Base-by-base conservation (phyloP, 2,888 invertebrate species). In the Chesias legatella region DNA sequence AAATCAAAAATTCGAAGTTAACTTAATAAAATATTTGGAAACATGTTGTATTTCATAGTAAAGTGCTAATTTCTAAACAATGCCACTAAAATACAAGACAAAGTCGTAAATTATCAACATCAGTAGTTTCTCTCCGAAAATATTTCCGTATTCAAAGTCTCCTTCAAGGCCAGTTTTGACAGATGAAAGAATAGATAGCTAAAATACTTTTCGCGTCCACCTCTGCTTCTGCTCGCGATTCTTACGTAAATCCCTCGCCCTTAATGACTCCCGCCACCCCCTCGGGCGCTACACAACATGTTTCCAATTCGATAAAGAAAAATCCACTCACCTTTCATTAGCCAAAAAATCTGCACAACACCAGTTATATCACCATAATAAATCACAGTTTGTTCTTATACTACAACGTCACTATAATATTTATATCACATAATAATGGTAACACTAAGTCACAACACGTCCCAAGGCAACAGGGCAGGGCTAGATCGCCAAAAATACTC, bases 371-470 rank as follows among this genome's bases (percentile, higher is more conserved):
- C 88, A 88, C 88, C 82, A 80, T 77, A 73, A 68, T 77, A 81
- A 82, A 88, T 88, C 88, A 88, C 88, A 88, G 88, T 85, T 85
- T 76, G 84, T 83, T 85, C 77, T 67, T 85, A 84, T 73, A 67
- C 48, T 78, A 71, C 54, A 82, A 75, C 75, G 86, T 85, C 88
- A 85, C 83, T 83, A 82, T 79, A 17, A 17, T 17, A 76, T 43
- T 45, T 51, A 82, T 84, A 88, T 88, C 88, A 88, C 86, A 88
- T 84, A 76, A 78, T 79, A 70, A 70, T 17, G 83, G 83, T 85
- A 85, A 82, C 88, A 85, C 84, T 80, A 80, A 59, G 84, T 88
- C 86, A 88, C 88, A 88, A 88, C 88, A 86, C 86, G 85, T 81
- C 79, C 78, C 58, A 74, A 88, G 88, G 88, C 86, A 81, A 80